Conservation (phyloP, 2,888 invertebrate species). For the Pheosia tremula region DNA sequence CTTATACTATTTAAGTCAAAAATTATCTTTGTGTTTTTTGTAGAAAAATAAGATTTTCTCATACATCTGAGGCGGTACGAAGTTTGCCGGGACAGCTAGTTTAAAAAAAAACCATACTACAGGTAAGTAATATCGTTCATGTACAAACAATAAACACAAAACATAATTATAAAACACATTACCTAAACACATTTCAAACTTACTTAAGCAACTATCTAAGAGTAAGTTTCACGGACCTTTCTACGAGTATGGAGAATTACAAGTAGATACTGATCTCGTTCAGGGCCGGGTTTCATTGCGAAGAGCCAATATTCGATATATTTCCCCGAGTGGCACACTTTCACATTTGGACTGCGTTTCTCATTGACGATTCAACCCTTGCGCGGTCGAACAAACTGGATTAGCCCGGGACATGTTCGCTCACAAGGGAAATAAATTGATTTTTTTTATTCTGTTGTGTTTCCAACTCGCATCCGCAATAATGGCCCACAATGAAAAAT, state of each 20-base stretch:
- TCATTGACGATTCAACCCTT: conserved; percentile 83
- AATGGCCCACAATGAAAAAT: conserved; percentile 74
- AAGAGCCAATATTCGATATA: conserved; percentile 73
- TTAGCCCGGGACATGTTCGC: conserved; percentile 79
- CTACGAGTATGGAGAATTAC: conserved; percentile 55
- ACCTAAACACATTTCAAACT: conserved; percentile 12
- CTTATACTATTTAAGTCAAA: too few relatives aligned
- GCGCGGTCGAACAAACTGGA: conserved; percentile 82
- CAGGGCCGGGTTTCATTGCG: conserved; percentile 63
- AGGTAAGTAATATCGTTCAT: conserved; percentile 4
- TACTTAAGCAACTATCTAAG: conserved; percentile 32
- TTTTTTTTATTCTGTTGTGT: conserved; percentile 74
- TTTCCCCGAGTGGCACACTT: conserved; percentile 69
- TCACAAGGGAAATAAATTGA: conserved; percentile 81
- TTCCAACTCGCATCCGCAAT: conserved; percentile 70
- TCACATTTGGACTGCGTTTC: conserved; percentile 75
- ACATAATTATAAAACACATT: conserved; percentile 11
- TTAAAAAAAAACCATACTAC: too few relatives aligned
- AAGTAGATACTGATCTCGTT: conserved; percentile 65
- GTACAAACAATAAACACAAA: conserved; percentile 11
- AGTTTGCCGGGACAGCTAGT: too few relatives aligned
- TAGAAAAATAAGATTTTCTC: too few relatives aligned
- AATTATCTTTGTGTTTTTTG: too few relatives aligned
- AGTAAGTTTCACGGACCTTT: conserved; percentile 39
- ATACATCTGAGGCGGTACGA: too few relatives aligned